These are phyloP conservation scores for Distichodus sexfasciatus DNA, from an alignment of 2,797 vertebrate species.

Conservation along the genomic window DNA sequence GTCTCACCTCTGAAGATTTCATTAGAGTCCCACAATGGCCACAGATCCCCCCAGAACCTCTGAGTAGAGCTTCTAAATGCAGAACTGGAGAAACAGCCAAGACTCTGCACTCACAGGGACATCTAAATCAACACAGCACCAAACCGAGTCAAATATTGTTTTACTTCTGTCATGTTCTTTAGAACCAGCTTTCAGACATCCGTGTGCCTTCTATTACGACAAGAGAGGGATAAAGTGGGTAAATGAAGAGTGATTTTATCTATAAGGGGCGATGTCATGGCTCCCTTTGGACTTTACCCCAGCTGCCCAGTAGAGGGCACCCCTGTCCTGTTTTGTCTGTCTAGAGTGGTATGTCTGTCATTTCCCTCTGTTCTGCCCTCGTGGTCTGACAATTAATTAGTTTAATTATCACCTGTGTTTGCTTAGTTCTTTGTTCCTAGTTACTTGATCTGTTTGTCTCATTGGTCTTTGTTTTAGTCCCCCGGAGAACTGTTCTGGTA, in stretches of 20 bases:
- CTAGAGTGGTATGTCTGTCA: too few species aligned
- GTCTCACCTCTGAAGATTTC: slow-evolving; percentile 19
- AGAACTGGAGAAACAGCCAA: neutral
- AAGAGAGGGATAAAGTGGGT: neutral
- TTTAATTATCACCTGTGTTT: too few species aligned
- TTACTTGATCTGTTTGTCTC: too few species aligned
- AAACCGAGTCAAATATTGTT: neutral
- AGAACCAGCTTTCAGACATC: neutral
- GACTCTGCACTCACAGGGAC: neutral
- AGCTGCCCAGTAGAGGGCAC: too few species aligned
- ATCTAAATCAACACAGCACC: neutral
- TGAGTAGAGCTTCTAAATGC: neutral
- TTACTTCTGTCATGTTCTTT: neutral
- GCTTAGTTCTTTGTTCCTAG: too few species aligned
- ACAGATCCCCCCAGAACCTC: neutral
- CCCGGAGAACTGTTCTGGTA: too few species aligned
- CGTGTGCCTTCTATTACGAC: neutral
- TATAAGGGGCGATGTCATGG: too few species aligned
- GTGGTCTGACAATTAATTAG: neutral
- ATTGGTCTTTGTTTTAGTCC: too few species aligned
- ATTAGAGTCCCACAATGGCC: slow-evolving; percentile 42
- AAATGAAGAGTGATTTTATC: neutral
- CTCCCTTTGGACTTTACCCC: too few species aligned
- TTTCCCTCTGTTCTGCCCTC: too few species aligned
- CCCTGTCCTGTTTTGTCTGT: neutral